These are phyloP conservation scores for Mus spretus DNA, from an alignment of 2,797 vertebrate genomes.

Conservation along the genomic window DNA sequence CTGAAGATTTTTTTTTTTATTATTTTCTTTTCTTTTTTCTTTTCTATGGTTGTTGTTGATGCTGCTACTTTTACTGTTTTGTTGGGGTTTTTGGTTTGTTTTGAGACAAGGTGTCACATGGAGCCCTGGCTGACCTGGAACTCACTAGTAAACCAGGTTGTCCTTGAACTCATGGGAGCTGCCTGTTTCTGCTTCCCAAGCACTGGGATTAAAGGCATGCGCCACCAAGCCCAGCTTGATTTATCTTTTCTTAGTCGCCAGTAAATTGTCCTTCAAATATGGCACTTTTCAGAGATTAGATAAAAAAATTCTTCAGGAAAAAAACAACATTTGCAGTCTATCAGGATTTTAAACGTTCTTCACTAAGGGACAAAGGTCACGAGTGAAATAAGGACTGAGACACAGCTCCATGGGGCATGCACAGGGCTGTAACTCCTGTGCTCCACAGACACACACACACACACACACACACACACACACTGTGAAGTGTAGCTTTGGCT, in stretches of 20 bases:
- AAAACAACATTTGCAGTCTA: slow-evolving; percentile 17
- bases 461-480: no score
- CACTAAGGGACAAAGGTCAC: slow-evolving; percentile 45
- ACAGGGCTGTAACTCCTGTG: neutral
- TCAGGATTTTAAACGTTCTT: slow-evolving; percentile 62
- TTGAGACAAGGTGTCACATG: neutral
- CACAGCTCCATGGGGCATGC: neutral
- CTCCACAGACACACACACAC: neutral
- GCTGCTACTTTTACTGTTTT: neutral
- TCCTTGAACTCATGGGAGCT: neutral
- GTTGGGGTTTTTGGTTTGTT: neutral
- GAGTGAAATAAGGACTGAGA: slow-evolving; percentile 3
- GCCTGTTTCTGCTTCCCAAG: neutral
- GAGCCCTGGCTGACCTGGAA: neutral
- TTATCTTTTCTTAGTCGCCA: slow-evolving; percentile 67
- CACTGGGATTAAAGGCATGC: neutral
- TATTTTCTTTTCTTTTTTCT: neutral
- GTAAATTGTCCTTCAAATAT: slow-evolving; percentile 67
- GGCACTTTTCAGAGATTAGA: slow-evolving; percentile 59
- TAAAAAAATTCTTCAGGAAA: slow-evolving; percentile 22
- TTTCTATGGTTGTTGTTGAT: neutral
- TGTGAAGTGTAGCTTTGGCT: neutral
- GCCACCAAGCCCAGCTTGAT: neutral
- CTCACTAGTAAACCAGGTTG: neutral
- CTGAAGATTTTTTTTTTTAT: slow-evolving; percentile 42